A percentile compares a stretch with the other conserved stretches of the same genome.
These are phyloP conservation scores for Smutsia temminckii DNA, from an alignment of 2,797 vertebrate species.

Conservation along the genomic window DNA sequence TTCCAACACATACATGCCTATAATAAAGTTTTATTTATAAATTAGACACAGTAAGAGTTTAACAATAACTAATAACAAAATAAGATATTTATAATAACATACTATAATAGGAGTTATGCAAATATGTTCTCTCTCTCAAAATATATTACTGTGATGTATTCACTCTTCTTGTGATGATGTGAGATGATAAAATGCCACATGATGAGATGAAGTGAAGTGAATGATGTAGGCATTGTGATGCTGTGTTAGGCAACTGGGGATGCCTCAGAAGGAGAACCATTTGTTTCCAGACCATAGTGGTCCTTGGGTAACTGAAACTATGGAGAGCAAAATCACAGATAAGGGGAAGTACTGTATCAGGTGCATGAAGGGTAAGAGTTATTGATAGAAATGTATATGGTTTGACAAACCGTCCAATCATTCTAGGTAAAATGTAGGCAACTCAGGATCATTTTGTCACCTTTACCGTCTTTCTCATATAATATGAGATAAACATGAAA, in stretches of 20 bases:
- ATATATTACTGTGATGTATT: not conserved
- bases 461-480: not conserved
- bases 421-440: not conserved
- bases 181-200: not conserved
- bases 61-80: not conserved
- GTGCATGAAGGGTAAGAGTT: not conserved
- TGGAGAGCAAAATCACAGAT: not conserved
- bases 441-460: not conserved
- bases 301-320: not conserved
- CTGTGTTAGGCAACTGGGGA: not conserved
- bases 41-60: not conserved
- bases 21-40: not conserved
- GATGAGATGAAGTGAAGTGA: not conserved
- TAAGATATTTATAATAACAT: not conserved
- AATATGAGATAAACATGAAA: not conserved
- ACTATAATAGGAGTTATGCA: not conserved
- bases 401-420: not conserved
- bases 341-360: not conserved
- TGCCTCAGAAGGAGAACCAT: not conserved
- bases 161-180: not conserved
- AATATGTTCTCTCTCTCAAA: not conserved
- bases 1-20: not conserved
- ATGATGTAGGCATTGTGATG: not conserved
- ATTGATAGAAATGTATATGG: not conserved
- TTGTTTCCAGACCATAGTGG: not conserved